Percentiles rank a stretch among this genome's conserved stretches.
phyloP scores from a whole-genome alignment of 1,140 invertebrate genomes.

The Pseudomyrmex sp. region DNA sequence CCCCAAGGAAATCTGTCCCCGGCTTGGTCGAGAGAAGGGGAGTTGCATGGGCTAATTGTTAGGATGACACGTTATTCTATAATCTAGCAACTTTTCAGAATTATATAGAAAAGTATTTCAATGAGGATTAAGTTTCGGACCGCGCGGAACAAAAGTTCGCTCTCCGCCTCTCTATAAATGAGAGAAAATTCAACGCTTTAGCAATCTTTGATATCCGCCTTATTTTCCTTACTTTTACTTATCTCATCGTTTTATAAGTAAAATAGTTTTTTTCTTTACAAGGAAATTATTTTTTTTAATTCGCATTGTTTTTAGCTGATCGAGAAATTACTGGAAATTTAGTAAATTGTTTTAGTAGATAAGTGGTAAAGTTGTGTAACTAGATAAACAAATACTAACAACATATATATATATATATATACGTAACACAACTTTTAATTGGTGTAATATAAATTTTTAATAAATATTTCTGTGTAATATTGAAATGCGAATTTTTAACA shows the following conservation, averaged over 20 bases:
- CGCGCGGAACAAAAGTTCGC: slow-evolving; percentile 15
- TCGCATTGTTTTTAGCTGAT: too few species aligned
- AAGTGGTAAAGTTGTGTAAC: too few species aligned
- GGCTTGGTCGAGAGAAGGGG: slow-evolving; percentile 23
- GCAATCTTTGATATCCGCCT: background rate
- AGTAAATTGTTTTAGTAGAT: too few species aligned
- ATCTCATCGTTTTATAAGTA: background rate
- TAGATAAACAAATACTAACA: too few species aligned
- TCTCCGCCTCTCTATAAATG: background rate
- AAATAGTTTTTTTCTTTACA: background rate
- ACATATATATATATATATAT: too few species aligned
- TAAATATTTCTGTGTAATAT: too few species aligned
- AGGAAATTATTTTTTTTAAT: background rate
- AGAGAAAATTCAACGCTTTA: slow-evolving; percentile 1
- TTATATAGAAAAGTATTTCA: slow-evolving; percentile 47
- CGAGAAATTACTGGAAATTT: too few species aligned
- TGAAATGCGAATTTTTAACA: too few species aligned
- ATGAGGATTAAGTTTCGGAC: background rate
- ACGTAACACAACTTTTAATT: too few species aligned
- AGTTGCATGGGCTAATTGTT: slow-evolving; percentile 60
- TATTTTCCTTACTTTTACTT: background rate
- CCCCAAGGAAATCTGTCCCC: slow-evolving; percentile 76
- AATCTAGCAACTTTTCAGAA: slow-evolving; percentile 34
- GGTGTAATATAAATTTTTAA: too few species aligned
- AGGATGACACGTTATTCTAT: slow-evolving; percentile 34